Evolutionary conservation across 2,797 vertebrate genomes (phyloP), one percentile per base, ranked within the genome.

Genomic region (Dromococcyx pavoninus): DNA sequence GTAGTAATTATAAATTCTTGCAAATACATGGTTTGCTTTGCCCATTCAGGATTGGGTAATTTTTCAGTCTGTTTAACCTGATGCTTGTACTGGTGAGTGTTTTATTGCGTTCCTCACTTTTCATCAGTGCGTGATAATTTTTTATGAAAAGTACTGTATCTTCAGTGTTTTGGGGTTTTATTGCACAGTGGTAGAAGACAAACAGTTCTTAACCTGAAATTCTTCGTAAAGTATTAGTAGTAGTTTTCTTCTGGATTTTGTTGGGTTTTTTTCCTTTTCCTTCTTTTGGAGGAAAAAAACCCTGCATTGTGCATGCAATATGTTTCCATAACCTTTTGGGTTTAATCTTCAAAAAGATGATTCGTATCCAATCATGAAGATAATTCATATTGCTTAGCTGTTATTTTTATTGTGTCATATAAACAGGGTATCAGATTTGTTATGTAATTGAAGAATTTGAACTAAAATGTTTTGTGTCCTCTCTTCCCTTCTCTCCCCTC

Each of bases 281-380:
- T 70, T 15, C 13, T 57, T 91, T 46, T 17, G 6, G n/a, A n/a
- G 10, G n/a, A 41, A 61, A 69, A 69, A 82, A 54, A 10, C 10
- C 39, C 5, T 53, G 12, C 11, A 17, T 72, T 69, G 37, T 48
- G 8, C 12, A 8, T 77, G 23, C 18, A 14, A 18, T 10, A 30
- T 69, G 30, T 69, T 93, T 88, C 27, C 7, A 5, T 90, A 65
- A 61, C 6, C 25, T 82, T 33, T 54, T 72, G 39, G 24, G 28
- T n/a, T 85, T 85, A 0, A 2, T 85, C 39, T 73, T 93, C 17
- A 8, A 21, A 56, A 75, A 57, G 7, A 35, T 48, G n/a, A 44
- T 0, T 57, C 0, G 4, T 80, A 35, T 74, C 30, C 64, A 43
- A 70, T 37, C 1, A 0, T 67, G 9, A 86, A 75, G 5, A 7